phyloP scores from a whole-genome alignment of 2,888 invertebrate species.

The Drosophila flavopinicola region DNA sequence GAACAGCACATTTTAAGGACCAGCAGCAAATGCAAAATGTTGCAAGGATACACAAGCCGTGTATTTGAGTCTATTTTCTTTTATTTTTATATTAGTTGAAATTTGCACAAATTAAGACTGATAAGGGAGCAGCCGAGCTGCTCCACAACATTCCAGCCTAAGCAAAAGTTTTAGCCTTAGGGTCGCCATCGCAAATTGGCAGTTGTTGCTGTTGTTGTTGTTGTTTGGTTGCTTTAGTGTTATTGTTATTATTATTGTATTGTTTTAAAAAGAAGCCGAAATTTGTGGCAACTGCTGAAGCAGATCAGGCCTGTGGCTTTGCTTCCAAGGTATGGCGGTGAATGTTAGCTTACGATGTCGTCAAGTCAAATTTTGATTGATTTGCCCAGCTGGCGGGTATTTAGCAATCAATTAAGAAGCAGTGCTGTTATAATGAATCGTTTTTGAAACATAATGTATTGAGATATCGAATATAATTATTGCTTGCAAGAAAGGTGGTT shows the following conservation, averaged over 20 bases:
- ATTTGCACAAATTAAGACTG: constrained; percentile 67
- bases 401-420: background rate
- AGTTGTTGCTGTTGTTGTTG: constrained; percentile 46
- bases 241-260: constrained; percentile 57
- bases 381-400: constrained; percentile 1
- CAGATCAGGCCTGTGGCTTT: constrained; percentile 8
- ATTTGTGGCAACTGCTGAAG: constrained; percentile 2
- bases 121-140: constrained; percentile 34
- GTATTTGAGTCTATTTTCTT: constrained; percentile 31
- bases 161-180: constrained; percentile 31
- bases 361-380: constrained; percentile 17
- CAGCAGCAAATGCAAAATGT: constrained; percentile 44
- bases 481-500: too few relatives aligned
- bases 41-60: constrained; percentile 45
- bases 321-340: background rate
- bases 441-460: background rate
- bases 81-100: constrained; percentile 47
- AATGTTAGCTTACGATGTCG: constrained; percentile 8
- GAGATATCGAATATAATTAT: too few relatives aligned
- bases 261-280: constrained; percentile 1
- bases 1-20: too few relatives aligned
- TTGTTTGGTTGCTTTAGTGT: constrained; percentile 28
- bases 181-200: constrained; percentile 60
- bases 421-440: constrained; percentile 8
- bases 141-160: constrained; percentile 62